Evolutionary conservation across 2,888 invertebrate species (phyloP), one percentile per base, ranked within the genome.

Genomic region (Chironomus tentans): DNA sequence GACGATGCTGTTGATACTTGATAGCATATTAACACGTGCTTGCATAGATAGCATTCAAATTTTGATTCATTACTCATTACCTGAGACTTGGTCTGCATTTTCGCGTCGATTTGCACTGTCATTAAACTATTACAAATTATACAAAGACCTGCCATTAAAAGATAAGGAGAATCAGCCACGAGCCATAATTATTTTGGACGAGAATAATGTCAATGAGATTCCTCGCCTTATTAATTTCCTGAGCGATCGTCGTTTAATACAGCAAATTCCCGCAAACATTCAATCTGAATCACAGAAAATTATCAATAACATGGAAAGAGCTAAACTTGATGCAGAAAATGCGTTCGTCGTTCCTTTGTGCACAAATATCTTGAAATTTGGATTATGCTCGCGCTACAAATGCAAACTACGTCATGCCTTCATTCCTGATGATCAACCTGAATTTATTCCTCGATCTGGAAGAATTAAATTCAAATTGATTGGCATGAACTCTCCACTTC

Each of bases 41-140:
- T 86, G 87, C 77, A 84, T 93, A 5, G 88, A 87, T 0, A 86
- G 91, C 81, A 91, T 90, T 0, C 85, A 87, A 71, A 85, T 88
- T 79, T 82, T 94, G 38, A 85, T 94, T 15, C 92, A 93, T 81
- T 93, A 88, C 82, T 90, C 91, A 2, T 81, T 93, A 78, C 90
- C 91, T 0, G 80, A 83, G 28, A 83, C 86, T 0, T 91, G 90
- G 82, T 89, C 90, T 0, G 85, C 86, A 80, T 93, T 93, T 81
- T 88, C 88, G 68, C 88, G 87, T 80, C 85, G 94, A 77, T 91
- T 92, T 80, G 87, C 89, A 0, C 88, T 89, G 22, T 83, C 92
- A 62, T 86, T 89, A 76, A 87, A 90, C 78, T 88, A 88, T 80
- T 90, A 89, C 79, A 81, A 81, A 2, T 83, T 82, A 77, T 80